Evolutionary conservation across 2,888 invertebrate species (phyloP), one percentile per base, ranked within the genome.

Genomic region (Lasioglossum oenotherae): DNA sequence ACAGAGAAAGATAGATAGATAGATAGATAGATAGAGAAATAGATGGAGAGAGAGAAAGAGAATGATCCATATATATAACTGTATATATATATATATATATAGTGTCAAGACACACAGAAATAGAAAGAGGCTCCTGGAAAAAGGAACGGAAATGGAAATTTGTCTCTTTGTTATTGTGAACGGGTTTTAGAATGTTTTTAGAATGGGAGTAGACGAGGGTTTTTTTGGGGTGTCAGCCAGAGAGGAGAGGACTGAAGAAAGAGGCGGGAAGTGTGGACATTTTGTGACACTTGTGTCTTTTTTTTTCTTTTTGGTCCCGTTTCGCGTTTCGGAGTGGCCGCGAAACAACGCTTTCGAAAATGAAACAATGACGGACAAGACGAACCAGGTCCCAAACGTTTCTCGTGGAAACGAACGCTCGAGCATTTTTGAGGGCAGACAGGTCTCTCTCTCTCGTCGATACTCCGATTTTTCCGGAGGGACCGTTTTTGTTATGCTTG

Each of bases 321-420:
- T 94, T 93, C 94, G 94, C 93, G 91, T 93, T 87, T 88, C 88
- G 84, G 83, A 88, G 74, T 81, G 81, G 89, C 79, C 90, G 91
- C 91, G 91, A 91, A 91, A 91, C 91, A 87, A 90, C 87, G 89
- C 87, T 89, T 92, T 89, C 89, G 75, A 85, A 90, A 89, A 38
- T 91, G 92, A 94, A 93, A 93, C 92, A 90, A 93, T 92, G 89
- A 84, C 90, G 89, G 91, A 91, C 90, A 92, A 93, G 91, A 92
- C 92, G 87, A 92, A 92, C 88, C 90, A 91, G 92, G 91, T 92
- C 90, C 91, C 90, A 91, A 91, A 53, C 88, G 86, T 86, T 69
- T 72, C 69, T 85, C 76, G 79, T 82, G 85, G 79, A 83, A 87
- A 90, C 82, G 77, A 87, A 86, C 76, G 79, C 74, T 74, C 85